Evolutionary conservation across 2,888 invertebrate genomes (phyloP).

Genomic region (Hyposoter dolosus): DNA sequence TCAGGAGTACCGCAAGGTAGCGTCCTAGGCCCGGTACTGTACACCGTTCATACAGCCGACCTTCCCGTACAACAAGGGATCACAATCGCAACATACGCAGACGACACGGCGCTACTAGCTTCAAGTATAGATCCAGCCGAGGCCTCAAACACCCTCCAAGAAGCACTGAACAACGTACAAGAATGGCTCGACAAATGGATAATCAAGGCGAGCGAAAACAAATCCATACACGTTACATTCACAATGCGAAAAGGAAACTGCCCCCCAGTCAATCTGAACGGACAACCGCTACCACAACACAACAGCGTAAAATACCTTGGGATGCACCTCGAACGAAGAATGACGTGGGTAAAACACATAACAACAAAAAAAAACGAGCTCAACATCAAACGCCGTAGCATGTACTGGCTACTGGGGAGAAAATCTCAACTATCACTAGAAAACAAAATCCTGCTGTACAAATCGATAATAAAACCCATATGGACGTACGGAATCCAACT

Average conservation of each 20-base stretch:
- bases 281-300: slow-evolving; percentile 52
- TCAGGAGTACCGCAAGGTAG: slow-evolving; percentile 41
- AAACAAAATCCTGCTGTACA: slow-evolving; percentile 63
- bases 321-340: slow-evolving; percentile 67
- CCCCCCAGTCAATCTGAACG: slow-evolving; percentile 60
- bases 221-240: slow-evolving; percentile 53
- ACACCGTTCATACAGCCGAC: slow-evolving; percentile 33
- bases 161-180: not conserved
- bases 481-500: slow-evolving; percentile 62
- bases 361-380: slow-evolving; percentile 63
- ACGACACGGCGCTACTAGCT: too few species aligned
- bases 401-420: slow-evolving; percentile 59
- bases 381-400: slow-evolving; percentile 36
- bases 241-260: slow-evolving; percentile 61
- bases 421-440: slow-evolving; percentile 58
- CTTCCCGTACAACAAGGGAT: not conserved
- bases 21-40: slow-evolving; percentile 48
- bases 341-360: slow-evolving; percentile 68
- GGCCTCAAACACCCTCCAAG: slow-evolving; percentile 22
- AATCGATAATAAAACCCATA: slow-evolving; percentile 61
- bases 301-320: slow-evolving; percentile 71
- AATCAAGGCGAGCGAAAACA: slow-evolving; percentile 39
- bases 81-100: slow-evolving; percentile 35
- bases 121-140: not conserved
- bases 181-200: slow-evolving; percentile 24